Conservation (phyloP, 2,888 invertebrate genomes). For the Incurvaria masculella region DNA sequence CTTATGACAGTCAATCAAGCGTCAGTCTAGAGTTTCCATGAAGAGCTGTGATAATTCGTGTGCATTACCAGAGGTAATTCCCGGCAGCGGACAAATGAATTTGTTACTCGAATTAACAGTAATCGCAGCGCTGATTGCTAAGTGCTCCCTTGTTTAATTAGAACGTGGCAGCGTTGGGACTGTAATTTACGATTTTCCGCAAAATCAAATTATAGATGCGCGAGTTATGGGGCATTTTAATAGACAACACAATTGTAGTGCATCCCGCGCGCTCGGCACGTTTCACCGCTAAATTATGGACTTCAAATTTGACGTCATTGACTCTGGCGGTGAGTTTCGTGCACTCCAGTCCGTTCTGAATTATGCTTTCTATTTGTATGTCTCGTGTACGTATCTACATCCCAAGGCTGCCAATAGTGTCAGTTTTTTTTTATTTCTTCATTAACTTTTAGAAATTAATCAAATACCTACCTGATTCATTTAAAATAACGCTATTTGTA, state of each 20-base stretch:
- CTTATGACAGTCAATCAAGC: no score
- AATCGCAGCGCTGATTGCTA: slow-evolving; percentile 9
- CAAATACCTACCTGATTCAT: no score
- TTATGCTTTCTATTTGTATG: no score
- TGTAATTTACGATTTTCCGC: slow-evolving; percentile 10
- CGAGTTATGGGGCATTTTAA: slow-evolving; percentile 6
- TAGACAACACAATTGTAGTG: slow-evolving; percentile 5
- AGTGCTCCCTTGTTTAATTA: slow-evolving; percentile 10
- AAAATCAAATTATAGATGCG: slow-evolving; percentile 9
- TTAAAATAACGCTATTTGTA: no score
- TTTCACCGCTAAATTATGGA: slow-evolving; percentile 8
- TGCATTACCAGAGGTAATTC: no score
- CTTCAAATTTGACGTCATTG: slow-evolving; percentile 8
- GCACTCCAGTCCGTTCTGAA: slow-evolving; percentile 3
- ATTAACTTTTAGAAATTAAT: no score
- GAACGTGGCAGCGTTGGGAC: slow-evolving; percentile 2
- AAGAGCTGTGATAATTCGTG: no score
- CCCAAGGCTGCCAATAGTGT: no score
- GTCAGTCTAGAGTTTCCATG: no score
- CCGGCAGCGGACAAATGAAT: background rate
- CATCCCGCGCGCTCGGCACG: slow-evolving; percentile 2
- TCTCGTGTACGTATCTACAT: no score
- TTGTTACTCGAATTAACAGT: slow-evolving; percentile 5
- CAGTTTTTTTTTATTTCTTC: no score
- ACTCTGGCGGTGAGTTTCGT: slow-evolving; percentile 9